Percentiles rank a stretch among this genome's conserved stretches.
Evolutionary conservation across 2,888 invertebrate species (phyloP).

Genomic region (Drosophila paracracens): DNA sequence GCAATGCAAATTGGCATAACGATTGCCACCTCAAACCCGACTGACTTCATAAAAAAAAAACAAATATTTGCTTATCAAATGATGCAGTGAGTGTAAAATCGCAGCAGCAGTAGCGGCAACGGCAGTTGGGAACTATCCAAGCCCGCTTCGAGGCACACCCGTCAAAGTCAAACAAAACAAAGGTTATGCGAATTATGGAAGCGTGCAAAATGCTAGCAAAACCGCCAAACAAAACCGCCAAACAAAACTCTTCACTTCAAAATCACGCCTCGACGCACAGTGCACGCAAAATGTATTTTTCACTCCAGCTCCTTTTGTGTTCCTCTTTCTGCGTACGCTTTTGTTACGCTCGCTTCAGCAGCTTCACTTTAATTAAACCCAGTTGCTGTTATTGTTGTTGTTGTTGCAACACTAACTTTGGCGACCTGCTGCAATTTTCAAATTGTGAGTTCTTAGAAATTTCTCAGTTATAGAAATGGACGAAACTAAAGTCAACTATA

Average conservation of each 20-base stretch:
- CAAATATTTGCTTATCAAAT: slow-evolving; percentile 57
- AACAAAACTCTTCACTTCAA: slow-evolving; percentile 20
- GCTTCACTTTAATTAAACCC: slow-evolving; percentile 34
- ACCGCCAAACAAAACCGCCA: slow-evolving; percentile 22
- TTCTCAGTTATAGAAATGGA: not conserved
- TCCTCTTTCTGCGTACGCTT: not conserved
- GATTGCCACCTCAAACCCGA: slow-evolving; percentile 11
- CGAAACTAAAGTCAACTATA: not conserved
- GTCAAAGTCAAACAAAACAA: slow-evolving; percentile 57
- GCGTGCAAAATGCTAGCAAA: slow-evolving; percentile 26
- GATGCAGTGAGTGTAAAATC: slow-evolving; percentile 40
- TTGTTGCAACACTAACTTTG: not conserved
- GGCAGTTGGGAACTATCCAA: not conserved
- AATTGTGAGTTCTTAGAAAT: not conserved
- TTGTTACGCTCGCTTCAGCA: slow-evolving; percentile 13
- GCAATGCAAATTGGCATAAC: slow-evolving; percentile 41
- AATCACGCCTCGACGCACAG: slow-evolving; percentile 31
- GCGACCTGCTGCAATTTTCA: not conserved
- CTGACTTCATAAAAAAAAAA: slow-evolving; percentile 16
- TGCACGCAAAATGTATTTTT: slow-evolving; percentile 34
- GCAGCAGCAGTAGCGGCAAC: slow-evolving; percentile 5
- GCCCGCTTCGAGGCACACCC: not conserved
- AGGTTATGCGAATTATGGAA: slow-evolving; percentile 57
- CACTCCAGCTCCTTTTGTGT: slow-evolving; percentile 17
- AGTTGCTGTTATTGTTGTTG: not conserved